Evolutionary conservation across 2,888 invertebrate species (phyloP), one percentile per base, ranked within the genome.

Genomic region (Hirtodrosophila alboralis): DNA sequence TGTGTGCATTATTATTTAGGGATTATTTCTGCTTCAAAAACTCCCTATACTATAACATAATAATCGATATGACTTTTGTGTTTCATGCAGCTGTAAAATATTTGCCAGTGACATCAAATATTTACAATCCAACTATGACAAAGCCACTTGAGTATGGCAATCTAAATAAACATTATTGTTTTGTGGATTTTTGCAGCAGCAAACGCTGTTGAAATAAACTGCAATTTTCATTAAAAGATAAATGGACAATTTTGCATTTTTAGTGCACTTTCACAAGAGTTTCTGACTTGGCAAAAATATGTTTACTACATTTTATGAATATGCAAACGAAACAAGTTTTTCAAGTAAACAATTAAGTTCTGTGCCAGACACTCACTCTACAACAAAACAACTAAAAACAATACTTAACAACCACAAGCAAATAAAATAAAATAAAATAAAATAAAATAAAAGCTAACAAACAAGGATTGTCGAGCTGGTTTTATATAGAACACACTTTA

Each of bases 301-400:
- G 52, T 48, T 53, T 36, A 34, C 21, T 41, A 51, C 47, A 58
- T 43, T 48, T 51, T 54, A 67, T 75, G 62, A 56, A 75, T 75
- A 78, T 83, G 76, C 63, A 79, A 67, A 40, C 26, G 31, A 37
- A 57, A 74, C 58, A 71, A 74, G 41, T 51, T 59, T 14, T 52
- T 44, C 57, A 54, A 74, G 71, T 59, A 60, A 84, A 84, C 78
- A 84, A 75, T 84, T 71, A 74, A 73, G 62, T 80, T 69, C 64
- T 51, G 38, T 43, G 31, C 13, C 58, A 48, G 54, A 28, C 40
- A 40, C 13, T 33, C 34, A n/a, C n/a, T n/a, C n/a, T n/a, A n/a
- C n/a, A n/a, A n/a, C 18, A 12, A 26, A 69, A 53, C 12, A 54
- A 56, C 40, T 47, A 36, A 47, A 44, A 48, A 16, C 45, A 30